A percentile compares a stretch with the other conserved stretches of the same genome.
Conservation (phyloP, 2,888 invertebrate genomes). For the Dexiosoma caninum region DNA sequence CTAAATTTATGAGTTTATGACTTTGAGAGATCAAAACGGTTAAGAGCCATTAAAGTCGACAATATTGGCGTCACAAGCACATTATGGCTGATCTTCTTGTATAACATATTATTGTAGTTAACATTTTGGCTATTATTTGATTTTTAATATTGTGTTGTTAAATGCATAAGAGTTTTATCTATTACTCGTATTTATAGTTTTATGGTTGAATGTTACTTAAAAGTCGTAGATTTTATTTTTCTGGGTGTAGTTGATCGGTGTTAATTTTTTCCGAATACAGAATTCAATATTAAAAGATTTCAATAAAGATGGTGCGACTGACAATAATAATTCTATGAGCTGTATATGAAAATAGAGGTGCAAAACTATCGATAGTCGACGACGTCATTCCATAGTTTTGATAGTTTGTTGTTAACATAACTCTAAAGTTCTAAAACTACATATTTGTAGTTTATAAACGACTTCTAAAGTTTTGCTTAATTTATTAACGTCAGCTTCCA, state of each 20-base stretch:
- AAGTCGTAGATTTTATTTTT: not conserved
- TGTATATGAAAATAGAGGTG: too few species aligned
- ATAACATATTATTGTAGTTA: constrained; percentile 6
- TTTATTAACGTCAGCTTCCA: too few species aligned
- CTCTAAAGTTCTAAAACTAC: too few species aligned
- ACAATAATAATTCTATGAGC: too few species aligned
- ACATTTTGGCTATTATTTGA: constrained; percentile 2
- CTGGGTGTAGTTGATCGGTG: not conserved
- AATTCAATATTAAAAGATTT: too few species aligned
- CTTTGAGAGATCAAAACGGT: constrained; percentile 34
- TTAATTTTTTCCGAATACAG: not conserved
- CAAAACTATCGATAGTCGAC: too few species aligned
- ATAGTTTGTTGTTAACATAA: too few species aligned
- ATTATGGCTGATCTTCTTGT: not conserved
- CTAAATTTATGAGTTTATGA: constrained; percentile 49
- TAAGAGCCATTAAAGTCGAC: not conserved
- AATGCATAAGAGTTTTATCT: not conserved
- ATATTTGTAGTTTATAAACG: too few species aligned
- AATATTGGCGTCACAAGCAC: constrained; percentile 37
- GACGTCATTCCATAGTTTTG: too few species aligned
- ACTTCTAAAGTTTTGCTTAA: too few species aligned
- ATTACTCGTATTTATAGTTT: constrained; percentile 41
- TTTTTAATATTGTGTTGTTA: constrained; percentile 11
- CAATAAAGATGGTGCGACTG: too few species aligned
- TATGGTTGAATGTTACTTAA: not conserved